Evolutionary conservation across 1,140 invertebrate genomes (phyloP), one percentile per base, ranked within the genome.

Genomic region (Drosophila ercepeae): DNA sequence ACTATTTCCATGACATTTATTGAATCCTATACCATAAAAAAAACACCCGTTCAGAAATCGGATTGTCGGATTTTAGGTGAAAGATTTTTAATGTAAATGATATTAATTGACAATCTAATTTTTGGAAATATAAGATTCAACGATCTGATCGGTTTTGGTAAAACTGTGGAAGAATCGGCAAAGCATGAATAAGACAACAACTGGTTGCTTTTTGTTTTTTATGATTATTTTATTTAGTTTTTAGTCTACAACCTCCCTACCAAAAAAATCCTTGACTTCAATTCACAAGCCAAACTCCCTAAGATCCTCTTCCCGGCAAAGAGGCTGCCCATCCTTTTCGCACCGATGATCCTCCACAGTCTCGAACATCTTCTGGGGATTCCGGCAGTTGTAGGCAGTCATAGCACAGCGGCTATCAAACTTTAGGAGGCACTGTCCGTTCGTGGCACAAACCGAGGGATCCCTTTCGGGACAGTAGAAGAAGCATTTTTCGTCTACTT

Each of bases 321-420:
- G 59, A 7, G 86, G 76, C 13, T 76, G 39, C 46, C 81, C 65
- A 3, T 52, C 61, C 39, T 69, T 29, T 14, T 53, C 45, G 23
- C 86, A 89, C 3, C 71, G 71, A 32, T 70, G 79, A 50, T 89
- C 75, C 8, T 84, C 79, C 4, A 89, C 75, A 2, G 58, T 44
- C 0, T 61, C 51, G 44, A 89, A 89, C 18, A 51, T 65, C 41
- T 89, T 89, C 42, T 81, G 79, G 2, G 86, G 86, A 75, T 89
- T 73, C 13, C 76, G 75, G n/a, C 86, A 89, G 21, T 89, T 89
- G 63, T 89, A 86, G 32, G 86, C 63, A 9, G 69, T 6, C 79
- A 89, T 81, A 32, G 69, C 63, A 48, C 86, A 89, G 32, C 45
- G 54, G 1, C 84, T 86, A 19, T 68, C 64, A 48, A 89, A 89